These are phyloP conservation scores for Lucifuga dentata DNA, from an alignment of 2,113 vertebrate genomes.

Conservation along the genomic window DNA sequence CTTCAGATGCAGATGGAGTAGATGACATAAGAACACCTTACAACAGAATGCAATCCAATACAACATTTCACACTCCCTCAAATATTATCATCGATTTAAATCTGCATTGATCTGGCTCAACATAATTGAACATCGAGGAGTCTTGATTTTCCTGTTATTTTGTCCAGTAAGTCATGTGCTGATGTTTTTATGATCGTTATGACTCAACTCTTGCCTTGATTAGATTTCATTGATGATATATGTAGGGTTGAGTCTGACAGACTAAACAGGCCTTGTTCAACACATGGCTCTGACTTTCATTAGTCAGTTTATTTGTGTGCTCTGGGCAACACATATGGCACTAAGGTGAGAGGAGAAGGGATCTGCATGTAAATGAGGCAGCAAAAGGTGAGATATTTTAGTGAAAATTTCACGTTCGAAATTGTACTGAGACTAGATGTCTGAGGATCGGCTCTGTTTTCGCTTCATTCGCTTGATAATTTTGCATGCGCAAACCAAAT, in stretches of 20 bases:
- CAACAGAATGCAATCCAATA: background rate
- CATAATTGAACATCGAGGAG: too few species aligned
- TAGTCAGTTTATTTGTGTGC: background rate
- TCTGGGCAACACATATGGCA: background rate
- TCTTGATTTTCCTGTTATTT: too few species aligned
- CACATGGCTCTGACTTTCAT: background rate
- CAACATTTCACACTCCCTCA: too few species aligned
- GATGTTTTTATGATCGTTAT: too few species aligned
- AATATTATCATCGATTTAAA: too few species aligned
- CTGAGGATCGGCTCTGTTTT: background rate
- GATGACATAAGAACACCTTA: constrained; percentile 36
- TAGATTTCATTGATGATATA: background rate
- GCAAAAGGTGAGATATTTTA: background rate
- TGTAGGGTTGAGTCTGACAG: background rate
- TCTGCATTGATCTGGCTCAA: too few species aligned
- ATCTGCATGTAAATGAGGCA: background rate
- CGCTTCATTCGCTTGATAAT: background rate
- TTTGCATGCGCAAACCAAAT: background rate
- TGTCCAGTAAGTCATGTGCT: too few species aligned
- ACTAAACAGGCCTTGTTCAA: background rate
- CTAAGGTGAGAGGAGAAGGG: background rate
- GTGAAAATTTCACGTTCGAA: too few species aligned
- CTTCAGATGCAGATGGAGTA: constrained; percentile 2
- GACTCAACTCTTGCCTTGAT: too few species aligned
- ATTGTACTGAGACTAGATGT: background rate